Percentiles rank a stretch among this genome's conserved stretches.
Conservation (phyloP, 2,797 vertebrate species). For the Macropus fuliginosus region DNA sequence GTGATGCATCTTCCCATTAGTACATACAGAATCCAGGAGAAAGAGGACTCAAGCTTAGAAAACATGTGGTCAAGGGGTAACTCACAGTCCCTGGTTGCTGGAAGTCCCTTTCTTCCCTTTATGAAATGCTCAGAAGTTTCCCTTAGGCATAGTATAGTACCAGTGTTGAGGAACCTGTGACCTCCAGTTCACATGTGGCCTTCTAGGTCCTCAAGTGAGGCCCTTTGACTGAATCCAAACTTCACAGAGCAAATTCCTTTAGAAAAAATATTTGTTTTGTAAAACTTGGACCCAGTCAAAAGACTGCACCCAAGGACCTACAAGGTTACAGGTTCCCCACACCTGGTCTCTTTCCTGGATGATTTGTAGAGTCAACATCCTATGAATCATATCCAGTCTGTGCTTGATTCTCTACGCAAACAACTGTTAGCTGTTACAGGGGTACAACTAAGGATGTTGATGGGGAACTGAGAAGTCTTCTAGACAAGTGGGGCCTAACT, state of each 20-base stretch:
- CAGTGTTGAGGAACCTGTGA: too few species aligned
- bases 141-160: neutral
- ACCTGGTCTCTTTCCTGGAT: neutral
- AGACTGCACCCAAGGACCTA: too few species aligned
- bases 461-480: neutral
- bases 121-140: neutral
- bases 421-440: neutral
- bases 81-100: neutral
- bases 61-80: neutral
- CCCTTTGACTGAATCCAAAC: too few species aligned
- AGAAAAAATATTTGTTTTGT: too few species aligned
- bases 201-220: too few species aligned
- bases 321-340: too few species aligned
- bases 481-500: neutral
- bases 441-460: neutral
- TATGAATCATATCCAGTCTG: neutral
- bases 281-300: too few species aligned
- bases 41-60: neutral
- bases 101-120: neutral
- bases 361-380: neutral
- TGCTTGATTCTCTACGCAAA: neutral
- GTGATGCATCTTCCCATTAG: neutral
- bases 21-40: neutral
- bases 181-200: too few species aligned
- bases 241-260: too few species aligned